A percentile compares a stretch with the other conserved stretches of the same genome.
phyloP scores from a whole-genome alignment of 2,888 invertebrate species.

The Automeris io region DNA sequence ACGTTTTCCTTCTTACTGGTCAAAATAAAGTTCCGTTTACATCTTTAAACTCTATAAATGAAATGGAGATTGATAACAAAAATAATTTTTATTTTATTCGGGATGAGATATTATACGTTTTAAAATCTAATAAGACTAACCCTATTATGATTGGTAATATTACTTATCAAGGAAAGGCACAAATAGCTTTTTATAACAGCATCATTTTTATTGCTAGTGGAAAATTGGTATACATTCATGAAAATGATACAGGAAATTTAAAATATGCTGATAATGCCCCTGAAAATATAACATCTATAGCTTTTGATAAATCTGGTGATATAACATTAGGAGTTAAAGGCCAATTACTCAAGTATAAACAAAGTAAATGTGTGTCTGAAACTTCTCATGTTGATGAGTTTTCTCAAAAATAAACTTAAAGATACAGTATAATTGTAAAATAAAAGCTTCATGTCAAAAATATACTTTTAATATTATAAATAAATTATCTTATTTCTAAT shows the following conservation, averaged over 20 bases:
- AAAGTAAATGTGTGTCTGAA: slow-evolving; percentile 37
- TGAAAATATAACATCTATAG: slow-evolving; percentile 47
- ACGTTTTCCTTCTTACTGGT: slow-evolving; percentile 45
- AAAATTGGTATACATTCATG: slow-evolving; percentile 45
- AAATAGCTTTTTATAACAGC: slow-evolving; percentile 49
- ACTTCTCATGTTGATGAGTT: slow-evolving; percentile 16
- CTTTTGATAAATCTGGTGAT: slow-evolving; percentile 47
- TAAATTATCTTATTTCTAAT: slow-evolving; percentile 25
- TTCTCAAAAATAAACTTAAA: neutral
- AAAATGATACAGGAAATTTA: slow-evolving; percentile 43
- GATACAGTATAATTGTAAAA: neutral
- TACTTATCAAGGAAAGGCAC: slow-evolving; percentile 46
- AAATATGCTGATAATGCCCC: slow-evolving; percentile 43
- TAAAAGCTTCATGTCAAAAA: slow-evolving; percentile 3
- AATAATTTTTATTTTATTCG: slow-evolving; percentile 59
- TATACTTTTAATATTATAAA: slow-evolving; percentile 30
- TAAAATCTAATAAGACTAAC: slow-evolving; percentile 34
- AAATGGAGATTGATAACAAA: slow-evolving; percentile 51
- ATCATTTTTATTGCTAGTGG: slow-evolving; percentile 50
- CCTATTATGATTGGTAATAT: slow-evolving; percentile 44
- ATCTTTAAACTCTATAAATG: slow-evolving; percentile 43
- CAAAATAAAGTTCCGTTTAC: slow-evolving; percentile 44
- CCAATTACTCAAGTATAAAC: slow-evolving; percentile 48
- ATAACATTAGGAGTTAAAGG: slow-evolving; percentile 47
- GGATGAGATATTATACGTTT: slow-evolving; percentile 42